These are phyloP conservation scores for Hermodice carunculata DNA, from an alignment of 2,888 invertebrate species.

Conservation along the genomic window DNA sequence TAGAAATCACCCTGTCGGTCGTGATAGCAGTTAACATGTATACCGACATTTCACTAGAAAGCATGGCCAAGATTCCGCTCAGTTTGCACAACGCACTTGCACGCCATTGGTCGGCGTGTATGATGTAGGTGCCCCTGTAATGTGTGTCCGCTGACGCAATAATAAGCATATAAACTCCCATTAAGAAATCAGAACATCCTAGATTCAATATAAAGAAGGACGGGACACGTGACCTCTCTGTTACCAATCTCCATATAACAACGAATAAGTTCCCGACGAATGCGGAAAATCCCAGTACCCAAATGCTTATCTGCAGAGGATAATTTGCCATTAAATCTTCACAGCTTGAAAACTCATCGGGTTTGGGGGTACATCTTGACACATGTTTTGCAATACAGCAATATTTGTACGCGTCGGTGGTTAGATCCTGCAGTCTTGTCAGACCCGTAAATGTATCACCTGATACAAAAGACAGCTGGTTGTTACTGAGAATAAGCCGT, in stretches of 20 bases:
- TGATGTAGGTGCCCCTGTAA: constrained; percentile 67
- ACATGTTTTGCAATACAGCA: constrained; percentile 63
- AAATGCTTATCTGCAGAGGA: constrained; percentile 71
- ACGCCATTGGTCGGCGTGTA: constrained; percentile 61
- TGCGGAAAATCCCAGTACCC: constrained; percentile 76
- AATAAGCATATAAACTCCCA: constrained; percentile 76
- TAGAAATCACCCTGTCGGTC: constrained; percentile 67
- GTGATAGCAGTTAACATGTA: constrained; percentile 70
- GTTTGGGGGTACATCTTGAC: constrained; percentile 35
- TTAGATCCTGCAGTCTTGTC: constrained; percentile 21
- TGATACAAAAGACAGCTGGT: constrained; percentile 9
- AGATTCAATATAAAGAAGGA: constrained; percentile 73
- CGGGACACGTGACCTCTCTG: constrained; percentile 26
- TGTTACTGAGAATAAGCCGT: constrained; percentile 27
- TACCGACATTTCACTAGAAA: constrained; percentile 70
- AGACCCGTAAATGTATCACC: constrained; percentile 5
- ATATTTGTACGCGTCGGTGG: constrained; percentile 58
- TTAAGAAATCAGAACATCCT: constrained; percentile 76
- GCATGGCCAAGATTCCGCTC: constrained; percentile 63
- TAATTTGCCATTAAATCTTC: constrained; percentile 45
- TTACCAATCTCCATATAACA: constrained; percentile 72
- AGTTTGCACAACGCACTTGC: constrained; percentile 60
- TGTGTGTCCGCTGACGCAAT: constrained; percentile 60
- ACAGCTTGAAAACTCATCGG: constrained; percentile 46
- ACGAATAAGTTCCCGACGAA: constrained; percentile 75